Base-by-base conservation (phyloP, 2,888 invertebrate genomes). In the Allygus modestus region DNA sequence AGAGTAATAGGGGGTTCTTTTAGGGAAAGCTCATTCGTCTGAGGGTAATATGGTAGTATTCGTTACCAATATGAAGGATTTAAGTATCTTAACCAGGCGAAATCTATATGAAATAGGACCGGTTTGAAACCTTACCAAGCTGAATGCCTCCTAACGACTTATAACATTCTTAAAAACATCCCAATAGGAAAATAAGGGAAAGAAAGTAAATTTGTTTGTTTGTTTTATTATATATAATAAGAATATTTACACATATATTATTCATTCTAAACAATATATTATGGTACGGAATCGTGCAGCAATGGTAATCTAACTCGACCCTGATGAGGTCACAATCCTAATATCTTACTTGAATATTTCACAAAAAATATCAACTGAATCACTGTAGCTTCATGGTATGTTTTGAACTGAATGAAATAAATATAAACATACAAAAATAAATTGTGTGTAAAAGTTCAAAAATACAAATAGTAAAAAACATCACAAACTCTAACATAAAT, bases 171-270 rank as follows among this genome's bases (percentile, higher is more conserved):
- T n/a, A n/a, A n/a, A n/a, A n/a, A n/a, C n/a, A n/a, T n/a, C n/a
- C n/a, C n/a, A n/a, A n/a, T 9, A 37, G 37, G 37, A 37, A 37
- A 58, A 73, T 37, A 33, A 73, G 1, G 15, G 12, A 23, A 41
- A 41, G 4, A 73, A 33, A 71, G n/a, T 23, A 15, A 37, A n/a
- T 79, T 65, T 41, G 23, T 82, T 37, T 37, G 9, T 37, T 37
- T 43, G n/a, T 81, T 81, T 84, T 84, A 82, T 85, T 85, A 77
- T 81, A 81, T 84, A 77, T 84, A 84, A 75, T 82, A 82, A 84
- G 79, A 84, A 84, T 85, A 83, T 85, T 61, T 83, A 85, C 82
- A 85, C 82, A 85, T 73, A 85, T 82, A 75, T 84, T 79, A 69
- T 83, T 85, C 79, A 81, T 82, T 46, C 43, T 81, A 71, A 54